phyloP scores from a whole-genome alignment of 37 sponge, comb jelly and placozoan species.

The Cliona cf. orientalis region DNA sequence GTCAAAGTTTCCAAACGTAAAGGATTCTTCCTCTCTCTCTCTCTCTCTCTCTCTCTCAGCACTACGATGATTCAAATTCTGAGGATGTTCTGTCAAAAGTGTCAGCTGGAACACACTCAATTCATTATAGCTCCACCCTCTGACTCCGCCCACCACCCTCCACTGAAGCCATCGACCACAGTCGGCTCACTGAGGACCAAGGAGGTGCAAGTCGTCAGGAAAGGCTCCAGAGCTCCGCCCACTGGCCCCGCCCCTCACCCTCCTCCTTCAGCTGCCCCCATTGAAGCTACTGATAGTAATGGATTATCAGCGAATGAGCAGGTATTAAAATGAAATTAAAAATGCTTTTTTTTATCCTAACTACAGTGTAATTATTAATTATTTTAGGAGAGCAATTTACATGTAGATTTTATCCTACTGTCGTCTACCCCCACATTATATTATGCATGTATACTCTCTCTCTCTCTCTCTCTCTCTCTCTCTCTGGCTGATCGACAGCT shows the following conservation, averaged over 20 bases:
- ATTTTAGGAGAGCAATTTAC: background rate
- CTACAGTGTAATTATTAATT: too few species aligned
- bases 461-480: background rate
- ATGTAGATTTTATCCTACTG: background rate
- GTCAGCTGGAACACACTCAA: constrained; percentile 38
- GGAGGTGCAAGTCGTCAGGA: constrained; percentile 28
- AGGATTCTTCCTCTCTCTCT: too few species aligned
- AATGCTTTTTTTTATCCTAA: background rate
- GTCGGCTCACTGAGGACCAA: constrained; percentile 22
- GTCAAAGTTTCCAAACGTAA: too few species aligned
- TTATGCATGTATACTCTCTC: background rate
- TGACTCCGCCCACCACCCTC: constrained; percentile 13
- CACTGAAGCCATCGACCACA: constrained; percentile 11
- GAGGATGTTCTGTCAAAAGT: constrained; percentile 3
- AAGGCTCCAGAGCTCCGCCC: background rate
- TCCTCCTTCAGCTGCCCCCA: too few species aligned
- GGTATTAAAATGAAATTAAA: background rate
- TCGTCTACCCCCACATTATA: background rate
- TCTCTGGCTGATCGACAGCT: background rate
- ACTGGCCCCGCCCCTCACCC: too few species aligned
- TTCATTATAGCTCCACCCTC: constrained; percentile 32
- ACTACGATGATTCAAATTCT: constrained; percentile 30
- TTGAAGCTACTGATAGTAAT: background rate
- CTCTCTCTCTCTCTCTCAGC: background rate
- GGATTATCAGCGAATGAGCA: background rate